These are phyloP conservation scores for Zosterops hypoxanthus DNA, from an alignment of 2,113 vertebrate genomes.

Conservation along the genomic window DNA sequence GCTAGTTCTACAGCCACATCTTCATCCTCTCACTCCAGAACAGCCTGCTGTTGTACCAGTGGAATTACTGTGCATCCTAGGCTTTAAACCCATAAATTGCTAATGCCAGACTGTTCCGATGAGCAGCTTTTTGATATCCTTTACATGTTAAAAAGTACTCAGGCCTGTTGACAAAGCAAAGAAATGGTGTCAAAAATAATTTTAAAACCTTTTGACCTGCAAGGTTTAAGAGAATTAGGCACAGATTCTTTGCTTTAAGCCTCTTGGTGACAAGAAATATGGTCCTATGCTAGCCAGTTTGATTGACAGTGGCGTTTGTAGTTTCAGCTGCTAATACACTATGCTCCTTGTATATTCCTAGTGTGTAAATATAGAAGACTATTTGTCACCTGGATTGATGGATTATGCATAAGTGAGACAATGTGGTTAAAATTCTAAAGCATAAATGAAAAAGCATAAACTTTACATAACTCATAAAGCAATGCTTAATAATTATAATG, in stretches of 20 bases:
- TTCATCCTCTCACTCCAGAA: neutral
- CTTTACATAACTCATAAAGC: conserved; percentile 68
- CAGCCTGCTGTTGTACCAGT: neutral
- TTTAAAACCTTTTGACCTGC: conserved; percentile 93
- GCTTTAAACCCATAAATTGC: conserved; percentile 68
- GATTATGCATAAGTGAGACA: conserved; percentile 88
- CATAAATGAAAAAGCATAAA: conserved; percentile 77
- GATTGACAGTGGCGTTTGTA: conserved; percentile 89
- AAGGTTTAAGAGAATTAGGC: conserved; percentile 92
- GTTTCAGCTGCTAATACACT: conserved; percentile 89
- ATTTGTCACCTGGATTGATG: conserved; percentile 92
- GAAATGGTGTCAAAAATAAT: conserved; percentile 94
- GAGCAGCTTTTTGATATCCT: conserved; percentile 74
- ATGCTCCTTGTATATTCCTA: conserved; percentile 76
- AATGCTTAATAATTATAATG: conserved; percentile 40
- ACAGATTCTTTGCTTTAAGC: conserved; percentile 91
- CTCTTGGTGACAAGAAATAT: conserved; percentile 92
- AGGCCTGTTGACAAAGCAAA: conserved; percentile 86
- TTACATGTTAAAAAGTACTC: conserved; percentile 84
- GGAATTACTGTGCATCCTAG: neutral
- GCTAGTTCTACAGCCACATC: neutral
- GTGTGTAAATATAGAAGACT: conserved; percentile 91
- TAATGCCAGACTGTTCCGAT: conserved; percentile 44
- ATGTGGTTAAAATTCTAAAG: conserved; percentile 83
- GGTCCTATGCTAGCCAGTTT: conserved; percentile 82